These are phyloP conservation scores for Ferrisia virgata DNA, from an alignment of 2,888 invertebrate genomes.

Conservation along the genomic window DNA sequence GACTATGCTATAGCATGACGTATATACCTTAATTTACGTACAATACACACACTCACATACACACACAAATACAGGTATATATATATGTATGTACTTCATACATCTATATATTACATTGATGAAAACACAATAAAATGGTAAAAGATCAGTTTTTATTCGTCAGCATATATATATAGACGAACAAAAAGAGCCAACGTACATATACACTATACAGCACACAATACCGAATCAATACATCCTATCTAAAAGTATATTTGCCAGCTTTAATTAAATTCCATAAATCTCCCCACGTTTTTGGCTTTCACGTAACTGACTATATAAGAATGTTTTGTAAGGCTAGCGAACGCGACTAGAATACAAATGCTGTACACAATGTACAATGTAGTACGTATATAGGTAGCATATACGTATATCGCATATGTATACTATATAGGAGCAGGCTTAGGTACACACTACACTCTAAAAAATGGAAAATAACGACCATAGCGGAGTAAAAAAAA, in stretches of 20 bases:
- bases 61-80: neutral
- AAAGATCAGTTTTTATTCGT: constrained; percentile 16
- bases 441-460: neutral
- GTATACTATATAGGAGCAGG: neutral
- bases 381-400: neutral
- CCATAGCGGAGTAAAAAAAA: neutral
- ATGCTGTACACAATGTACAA: no score
- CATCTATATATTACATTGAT: neutral
- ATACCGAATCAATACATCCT: constrained; percentile 24
- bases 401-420: neutral
- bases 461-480: neutral
- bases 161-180: neutral
- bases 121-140: constrained; percentile 15
- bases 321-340: constrained; percentile 22
- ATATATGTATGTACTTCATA: neutral
- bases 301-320: neutral
- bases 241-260: constrained; percentile 23
- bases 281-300: constrained; percentile 20
- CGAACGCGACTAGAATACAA: neutral
- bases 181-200: neutral
- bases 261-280: constrained; percentile 32
- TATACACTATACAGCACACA: neutral
- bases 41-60: neutral
- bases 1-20: no score
- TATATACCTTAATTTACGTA: no score